Evolutionary conservation across 37 sponge, comb jelly and placozoan species (phyloP).

Genomic region (Aphrocallistes beatrix): DNA sequence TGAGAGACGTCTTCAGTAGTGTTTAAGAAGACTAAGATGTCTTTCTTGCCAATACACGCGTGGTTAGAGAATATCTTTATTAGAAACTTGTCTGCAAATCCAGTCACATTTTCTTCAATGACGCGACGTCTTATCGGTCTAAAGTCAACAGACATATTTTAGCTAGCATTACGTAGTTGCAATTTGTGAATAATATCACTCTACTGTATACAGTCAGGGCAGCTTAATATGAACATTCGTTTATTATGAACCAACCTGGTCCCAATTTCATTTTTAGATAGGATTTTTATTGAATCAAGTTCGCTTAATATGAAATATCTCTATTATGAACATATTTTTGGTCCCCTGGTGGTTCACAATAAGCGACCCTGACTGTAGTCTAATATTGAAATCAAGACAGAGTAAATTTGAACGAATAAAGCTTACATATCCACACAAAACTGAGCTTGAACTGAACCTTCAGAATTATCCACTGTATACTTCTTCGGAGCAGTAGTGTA

Average conservation of each 20-base stretch:
- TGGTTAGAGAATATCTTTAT: slow-evolving; percentile 4
- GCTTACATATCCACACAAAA: slow-evolving; percentile 4
- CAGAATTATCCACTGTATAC: not conserved
- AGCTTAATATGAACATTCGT: no score
- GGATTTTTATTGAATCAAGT: no score
- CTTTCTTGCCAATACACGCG: not conserved
- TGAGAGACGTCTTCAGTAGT: not conserved
- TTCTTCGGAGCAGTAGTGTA: not conserved
- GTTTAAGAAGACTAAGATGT: not conserved
- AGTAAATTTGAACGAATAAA: not conserved
- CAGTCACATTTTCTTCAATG: not conserved
- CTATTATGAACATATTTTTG: no score
- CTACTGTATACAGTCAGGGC: no score
- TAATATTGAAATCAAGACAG: not conserved
- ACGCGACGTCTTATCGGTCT: not conserved
- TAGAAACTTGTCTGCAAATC: not conserved
- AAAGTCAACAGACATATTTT: no score
- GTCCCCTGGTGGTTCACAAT: no score
- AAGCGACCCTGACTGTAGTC: no score
- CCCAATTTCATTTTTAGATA: no score
- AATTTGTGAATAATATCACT: no score
- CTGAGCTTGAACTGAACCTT: not conserved
- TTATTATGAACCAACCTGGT: no score
- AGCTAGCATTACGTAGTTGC: no score
- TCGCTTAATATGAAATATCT: no score